Evolutionary conservation across 2,113 vertebrate genomes (phyloP), one percentile per base, ranked within the genome.

Genomic region (Dasypus novemcinctus): DNA sequence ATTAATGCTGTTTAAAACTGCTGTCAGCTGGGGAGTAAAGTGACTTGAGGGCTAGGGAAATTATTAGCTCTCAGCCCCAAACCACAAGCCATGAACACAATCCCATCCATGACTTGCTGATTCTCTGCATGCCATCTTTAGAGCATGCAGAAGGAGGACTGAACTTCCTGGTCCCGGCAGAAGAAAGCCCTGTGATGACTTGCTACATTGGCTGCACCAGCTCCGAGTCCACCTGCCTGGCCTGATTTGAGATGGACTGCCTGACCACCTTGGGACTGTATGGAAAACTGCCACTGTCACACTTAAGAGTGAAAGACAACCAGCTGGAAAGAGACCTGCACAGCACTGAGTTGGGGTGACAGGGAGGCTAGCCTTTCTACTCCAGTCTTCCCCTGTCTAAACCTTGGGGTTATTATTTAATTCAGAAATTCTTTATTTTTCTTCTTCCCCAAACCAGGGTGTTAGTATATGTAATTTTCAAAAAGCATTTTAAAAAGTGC

Each of bases 1-100:
- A 84, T 94, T 57, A 43, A 69, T 92, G 43, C 36, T 63, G 92
- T 94, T 72, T 64, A 81, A 92, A 85, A 91, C n/a, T 87, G n/a
- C 49, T 63, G 12, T 87, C 17, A 46, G 68, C 41, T 74, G 91
- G 54, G 23, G 64, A 85, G 38, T 86, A 41, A 80, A 91, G 68
- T 93, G 90, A 68, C 66, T 87, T 90, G 74, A 71, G 57, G 71
- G 54, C 29, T 52, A 78, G 41, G 36, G 87, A 88, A 91, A 87
- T 92, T 18, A 74, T 57, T 43, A 41, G 57, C 31, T 63, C 52
- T 90, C 49, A 87, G 81, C 38, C 21, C 41, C 63, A 91, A 85
- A 41, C 72, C 85, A 68, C 61, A 83, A 25, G 68, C 93, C 29
- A 29, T 27, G 27, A 68, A 86, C 66, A n/a, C 43, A 36, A 5